These are phyloP conservation scores for Drosophila quadrilineata DNA, from an alignment of 1,140 invertebrate species.

Conservation along the genomic window DNA sequence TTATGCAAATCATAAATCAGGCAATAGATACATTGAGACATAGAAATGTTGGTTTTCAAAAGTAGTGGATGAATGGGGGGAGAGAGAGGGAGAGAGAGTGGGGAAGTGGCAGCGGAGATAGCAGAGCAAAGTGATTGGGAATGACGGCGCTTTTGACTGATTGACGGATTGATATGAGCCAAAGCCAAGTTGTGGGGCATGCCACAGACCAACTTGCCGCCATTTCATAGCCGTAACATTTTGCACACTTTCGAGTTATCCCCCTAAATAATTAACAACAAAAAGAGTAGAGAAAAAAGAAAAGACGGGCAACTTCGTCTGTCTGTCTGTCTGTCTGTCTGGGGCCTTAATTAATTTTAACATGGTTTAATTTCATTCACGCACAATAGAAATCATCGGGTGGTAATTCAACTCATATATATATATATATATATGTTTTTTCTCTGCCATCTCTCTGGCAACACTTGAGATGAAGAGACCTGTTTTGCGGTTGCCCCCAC, in stretches of 20 bases:
- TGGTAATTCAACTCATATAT: conserved; percentile 21
- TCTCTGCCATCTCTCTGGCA: neutral
- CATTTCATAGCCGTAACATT: conserved; percentile 32
- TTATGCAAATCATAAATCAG: conserved; percentile 77
- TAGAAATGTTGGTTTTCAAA: no score
- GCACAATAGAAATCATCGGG: conserved; percentile 67
- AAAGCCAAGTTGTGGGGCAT: no score
- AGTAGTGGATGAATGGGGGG: no score
- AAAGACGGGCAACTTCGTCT: neutral
- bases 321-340: neutral
- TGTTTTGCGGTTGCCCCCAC: conserved; percentile 58
- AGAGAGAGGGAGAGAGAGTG: conserved; percentile 42
- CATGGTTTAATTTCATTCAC: conserved; percentile 70
- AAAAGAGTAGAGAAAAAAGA: conserved; percentile 22
- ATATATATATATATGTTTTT: neutral
- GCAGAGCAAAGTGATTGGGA: conserved; percentile 65
- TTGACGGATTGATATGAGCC: conserved; percentile 43
- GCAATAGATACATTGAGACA: conserved; percentile 54
- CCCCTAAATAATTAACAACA: conserved; percentile 66
- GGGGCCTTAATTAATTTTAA: conserved; percentile 61
- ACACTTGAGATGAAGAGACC: conserved; percentile 58
- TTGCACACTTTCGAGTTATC: conserved; percentile 64
- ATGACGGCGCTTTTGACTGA: conserved; percentile 69
- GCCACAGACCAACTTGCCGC: no score
- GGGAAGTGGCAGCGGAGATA: conserved; percentile 31